Percentiles rank a stretch among this genome's conserved stretches.
These are phyloP conservation scores for Trichoplusia ni DNA, from an alignment of 1,140 invertebrate species.

Conservation along the genomic window DNA sequence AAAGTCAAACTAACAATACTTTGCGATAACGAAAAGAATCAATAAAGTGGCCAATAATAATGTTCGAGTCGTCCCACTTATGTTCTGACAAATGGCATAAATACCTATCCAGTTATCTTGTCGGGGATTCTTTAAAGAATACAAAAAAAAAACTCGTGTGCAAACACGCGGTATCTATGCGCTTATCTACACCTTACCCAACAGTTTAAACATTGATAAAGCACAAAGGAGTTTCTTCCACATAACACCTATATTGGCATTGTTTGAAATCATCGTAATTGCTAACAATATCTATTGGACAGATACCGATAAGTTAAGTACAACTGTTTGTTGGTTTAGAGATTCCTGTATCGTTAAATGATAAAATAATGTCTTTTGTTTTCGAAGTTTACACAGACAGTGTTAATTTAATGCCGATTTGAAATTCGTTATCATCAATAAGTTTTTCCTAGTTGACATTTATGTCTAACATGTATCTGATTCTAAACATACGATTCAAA, in stretches of 20 bases:
- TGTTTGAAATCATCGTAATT: slow-evolving; percentile 15
- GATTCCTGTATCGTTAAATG: neutral
- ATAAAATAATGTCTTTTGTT: slow-evolving; percentile 3
- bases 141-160: slow-evolving; percentile 14
- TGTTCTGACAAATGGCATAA: neutral
- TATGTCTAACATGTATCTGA: no score
- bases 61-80: neutral
- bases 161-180: slow-evolving; percentile 13
- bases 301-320: slow-evolving; percentile 4
- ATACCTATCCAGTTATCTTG: slow-evolving; percentile 16
- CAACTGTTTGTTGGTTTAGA: slow-evolving; percentile 1
- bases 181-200: slow-evolving; percentile 28
- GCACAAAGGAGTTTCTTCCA: slow-evolving; percentile 27
- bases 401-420: no score
- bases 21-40: neutral
- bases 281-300: neutral
- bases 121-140: slow-evolving; percentile 18
- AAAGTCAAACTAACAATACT: neutral
- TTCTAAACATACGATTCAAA: no score
- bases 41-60: slow-evolving; percentile 14
- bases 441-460: no score
- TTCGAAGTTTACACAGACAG: slow-evolving; percentile 4
- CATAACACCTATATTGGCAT: slow-evolving; percentile 21
- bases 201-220: slow-evolving; percentile 25
- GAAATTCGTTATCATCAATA: no score